phyloP scores from a whole-genome alignment of 2,797 vertebrate genomes.

The Meriones psammophilus region DNA sequence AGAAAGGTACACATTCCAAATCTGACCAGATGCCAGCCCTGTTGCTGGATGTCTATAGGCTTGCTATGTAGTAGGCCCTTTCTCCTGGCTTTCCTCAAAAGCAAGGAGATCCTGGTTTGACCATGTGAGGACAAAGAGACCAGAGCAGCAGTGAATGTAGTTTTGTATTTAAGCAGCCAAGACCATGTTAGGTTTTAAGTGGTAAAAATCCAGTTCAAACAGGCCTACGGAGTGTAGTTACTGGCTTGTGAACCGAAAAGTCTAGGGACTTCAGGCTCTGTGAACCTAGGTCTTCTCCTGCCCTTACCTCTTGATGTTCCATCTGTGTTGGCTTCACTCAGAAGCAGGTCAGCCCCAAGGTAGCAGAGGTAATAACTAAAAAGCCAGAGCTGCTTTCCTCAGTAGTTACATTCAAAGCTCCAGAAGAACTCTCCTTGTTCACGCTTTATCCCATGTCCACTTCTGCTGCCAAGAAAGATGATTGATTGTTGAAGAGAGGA shows the following conservation, averaged over 20 bases:
- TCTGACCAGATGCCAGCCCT: background rate
- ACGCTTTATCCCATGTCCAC: background rate
- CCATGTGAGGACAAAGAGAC: conserved; percentile 23
- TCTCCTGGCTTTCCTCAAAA: conserved; percentile 49
- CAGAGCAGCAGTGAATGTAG: conserved; percentile 43
- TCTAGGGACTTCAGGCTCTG: background rate
- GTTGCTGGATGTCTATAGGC: background rate
- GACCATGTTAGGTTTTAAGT: conserved; percentile 20
- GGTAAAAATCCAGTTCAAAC: conserved; percentile 20
- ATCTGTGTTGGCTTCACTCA: conserved; percentile 45
- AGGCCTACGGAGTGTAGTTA: conserved; percentile 3
- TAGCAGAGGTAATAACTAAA: conserved; percentile 32
- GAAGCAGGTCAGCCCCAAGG: background rate
- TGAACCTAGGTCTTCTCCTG: background rate
- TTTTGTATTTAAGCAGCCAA: conserved; percentile 41
- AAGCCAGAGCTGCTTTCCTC: conserved; percentile 6
- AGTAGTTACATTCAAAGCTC: conserved; percentile 19
- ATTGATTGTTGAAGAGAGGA: conserved; percentile 30
- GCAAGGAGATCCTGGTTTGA: conserved; percentile 31
- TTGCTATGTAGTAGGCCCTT: background rate
- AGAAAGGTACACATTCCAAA: conserved; percentile 11
- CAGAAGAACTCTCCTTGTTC: conserved; percentile 8
- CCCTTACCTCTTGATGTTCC: conserved; percentile 32
- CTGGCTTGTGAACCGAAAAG: conserved; percentile 39
- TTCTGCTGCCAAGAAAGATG: conserved; percentile 34